phyloP scores from a whole-genome alignment of 2,888 invertebrate genomes.

The Cantharis flavilabris region DNA sequence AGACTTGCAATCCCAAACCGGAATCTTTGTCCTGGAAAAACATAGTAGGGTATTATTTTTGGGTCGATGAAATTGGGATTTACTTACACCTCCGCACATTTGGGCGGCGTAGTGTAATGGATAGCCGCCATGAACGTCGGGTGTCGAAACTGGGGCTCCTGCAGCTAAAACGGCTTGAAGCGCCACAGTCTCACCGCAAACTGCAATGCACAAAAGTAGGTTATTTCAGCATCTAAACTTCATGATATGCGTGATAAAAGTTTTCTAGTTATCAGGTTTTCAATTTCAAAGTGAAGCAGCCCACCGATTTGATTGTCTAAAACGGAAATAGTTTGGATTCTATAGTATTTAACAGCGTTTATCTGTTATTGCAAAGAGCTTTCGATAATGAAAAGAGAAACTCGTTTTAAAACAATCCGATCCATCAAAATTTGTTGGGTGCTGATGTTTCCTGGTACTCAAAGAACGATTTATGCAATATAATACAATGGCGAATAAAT shows the following conservation, averaged over 20 bases:
- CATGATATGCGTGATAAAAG: constrained; percentile 26
- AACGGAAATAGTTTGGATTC: background rate
- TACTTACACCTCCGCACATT: constrained; percentile 81
- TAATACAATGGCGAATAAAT: background rate
- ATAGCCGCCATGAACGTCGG: constrained; percentile 93
- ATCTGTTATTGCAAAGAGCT: background rate
- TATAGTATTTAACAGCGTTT: background rate
- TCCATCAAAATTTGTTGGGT: background rate
- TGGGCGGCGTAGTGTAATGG: constrained; percentile 97
- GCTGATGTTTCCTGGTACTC: background rate
- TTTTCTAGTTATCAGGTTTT: constrained; percentile 28
- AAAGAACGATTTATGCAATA: background rate
- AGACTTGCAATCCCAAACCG: constrained; percentile 75
- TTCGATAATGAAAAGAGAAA: background rate
- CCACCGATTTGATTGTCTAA: background rate
- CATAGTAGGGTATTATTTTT: background rate
- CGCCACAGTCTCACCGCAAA: constrained; percentile 92
- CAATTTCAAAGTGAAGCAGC: constrained; percentile 19
- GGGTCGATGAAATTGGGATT: background rate
- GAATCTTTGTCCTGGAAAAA: constrained; percentile 49
- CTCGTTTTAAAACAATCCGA: background rate
- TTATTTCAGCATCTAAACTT: constrained; percentile 9
- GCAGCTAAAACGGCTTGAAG: constrained; percentile 81
- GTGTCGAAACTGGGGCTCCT: constrained; percentile 85
- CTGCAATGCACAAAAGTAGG: constrained; percentile 56